Evolutionary conservation across 2,797 vertebrate species (phyloP).

Genomic region (Myotis vivesi): DNA sequence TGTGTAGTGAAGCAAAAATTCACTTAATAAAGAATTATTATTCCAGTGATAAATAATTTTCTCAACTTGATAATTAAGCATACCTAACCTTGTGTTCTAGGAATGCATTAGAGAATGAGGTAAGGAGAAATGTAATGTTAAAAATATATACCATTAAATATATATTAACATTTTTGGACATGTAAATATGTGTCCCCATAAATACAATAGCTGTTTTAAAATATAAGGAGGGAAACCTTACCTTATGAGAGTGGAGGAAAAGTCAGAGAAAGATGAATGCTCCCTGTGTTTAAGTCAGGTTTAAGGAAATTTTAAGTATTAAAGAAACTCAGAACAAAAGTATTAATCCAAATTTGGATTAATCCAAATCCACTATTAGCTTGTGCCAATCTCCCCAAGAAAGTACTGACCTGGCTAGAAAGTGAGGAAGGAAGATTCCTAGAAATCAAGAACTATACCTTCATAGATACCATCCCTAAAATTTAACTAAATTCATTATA

Average conservation of each 20-base stretch:
- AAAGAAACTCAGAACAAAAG: background rate
- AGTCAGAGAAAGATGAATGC: background rate
- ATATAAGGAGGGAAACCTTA: background rate
- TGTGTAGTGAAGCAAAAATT: background rate
- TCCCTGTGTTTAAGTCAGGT: background rate
- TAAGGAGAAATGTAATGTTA: background rate
- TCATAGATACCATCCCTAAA: background rate
- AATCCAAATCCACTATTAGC: background rate
- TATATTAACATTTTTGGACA: background rate
- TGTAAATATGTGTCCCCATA: background rate
- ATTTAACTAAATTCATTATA: background rate
- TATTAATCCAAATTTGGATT: background rate
- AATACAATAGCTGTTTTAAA: background rate
- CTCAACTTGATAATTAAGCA: background rate
- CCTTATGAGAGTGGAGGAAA: background rate
- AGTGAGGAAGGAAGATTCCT: background rate
- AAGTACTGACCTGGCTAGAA: background rate
- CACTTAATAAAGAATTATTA: background rate
- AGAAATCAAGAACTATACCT: background rate
- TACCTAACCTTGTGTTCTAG: background rate
- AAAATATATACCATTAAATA: background rate
- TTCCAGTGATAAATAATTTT: background rate
- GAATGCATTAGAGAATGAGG: background rate
- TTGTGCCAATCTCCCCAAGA: background rate
- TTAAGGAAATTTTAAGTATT: background rate